Evolutionary conservation across 2,888 invertebrate species (phyloP).

Genomic region (Horisme vitalbata): DNA sequence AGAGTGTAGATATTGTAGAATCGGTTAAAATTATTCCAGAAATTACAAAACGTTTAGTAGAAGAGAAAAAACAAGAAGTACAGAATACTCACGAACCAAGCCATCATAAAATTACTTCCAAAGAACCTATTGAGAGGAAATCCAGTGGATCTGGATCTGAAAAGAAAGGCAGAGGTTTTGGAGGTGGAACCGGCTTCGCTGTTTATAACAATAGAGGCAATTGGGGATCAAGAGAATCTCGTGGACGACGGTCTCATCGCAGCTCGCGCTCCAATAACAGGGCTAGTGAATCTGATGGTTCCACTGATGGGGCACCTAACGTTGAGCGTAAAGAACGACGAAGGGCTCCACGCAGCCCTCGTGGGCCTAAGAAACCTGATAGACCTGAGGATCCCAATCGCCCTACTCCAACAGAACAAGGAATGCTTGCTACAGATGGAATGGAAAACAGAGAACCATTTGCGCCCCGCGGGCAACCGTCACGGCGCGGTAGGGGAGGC

Average conservation of each 20-base stretch:
- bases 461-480: conserved; percentile 94
- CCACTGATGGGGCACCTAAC: conserved; percentile 86
- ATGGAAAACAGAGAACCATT: conserved; percentile 87
- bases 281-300: conserved; percentile 89
- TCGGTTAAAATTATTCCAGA: conserved; percentile 49
- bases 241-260: conserved; percentile 76
- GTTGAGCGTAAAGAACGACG: conserved; percentile 79
- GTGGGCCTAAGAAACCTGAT: conserved; percentile 84
- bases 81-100: conserved; percentile 52
- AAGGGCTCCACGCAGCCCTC: conserved; percentile 78
- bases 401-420: conserved; percentile 46
- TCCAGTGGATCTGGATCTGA: conserved; percentile 75
- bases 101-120: conserved; percentile 67
- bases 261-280: conserved; percentile 73
- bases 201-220: conserved; percentile 76
- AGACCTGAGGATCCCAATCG: conserved; percentile 77
- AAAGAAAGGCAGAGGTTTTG: conserved; percentile 79
- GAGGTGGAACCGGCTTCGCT: conserved; percentile 60
- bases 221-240: conserved; percentile 75
- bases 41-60: conserved; percentile 53
- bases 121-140: conserved; percentile 75
- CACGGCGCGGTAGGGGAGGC: conserved; percentile 90
- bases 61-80: conserved; percentile 66
- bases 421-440: conserved; percentile 46
- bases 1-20: conserved; percentile 50